These are phyloP conservation scores for Brachynemurus nebulosus DNA, from an alignment of 2,888 invertebrate species.

Conservation along the genomic window DNA sequence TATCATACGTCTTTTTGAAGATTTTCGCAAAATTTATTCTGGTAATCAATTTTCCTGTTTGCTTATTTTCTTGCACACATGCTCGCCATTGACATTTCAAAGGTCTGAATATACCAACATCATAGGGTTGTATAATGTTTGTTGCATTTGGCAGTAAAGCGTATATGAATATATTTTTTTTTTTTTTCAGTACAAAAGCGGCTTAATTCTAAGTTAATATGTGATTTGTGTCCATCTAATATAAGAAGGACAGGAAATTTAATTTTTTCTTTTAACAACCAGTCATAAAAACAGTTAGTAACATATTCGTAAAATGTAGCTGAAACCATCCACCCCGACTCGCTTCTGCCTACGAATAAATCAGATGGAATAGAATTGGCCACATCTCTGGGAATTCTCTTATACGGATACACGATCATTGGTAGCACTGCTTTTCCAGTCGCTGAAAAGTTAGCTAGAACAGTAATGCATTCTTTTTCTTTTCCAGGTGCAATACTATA, in stretches of 20 bases:
- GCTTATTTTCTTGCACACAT: conserved; percentile 12
- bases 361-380: conserved; percentile 16
- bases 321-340: conserved; percentile 16
- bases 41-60: conserved; percentile 10
- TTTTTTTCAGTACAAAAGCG: conserved; percentile 19
- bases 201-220: conserved; percentile 12
- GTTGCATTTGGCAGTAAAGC: conserved; percentile 19
- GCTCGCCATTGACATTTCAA: conserved; percentile 18
- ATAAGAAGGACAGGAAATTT: conserved; percentile 11
- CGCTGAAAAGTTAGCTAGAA: conserved; percentile 16
- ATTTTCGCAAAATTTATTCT: conserved; percentile 5
- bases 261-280: conserved; percentile 12
- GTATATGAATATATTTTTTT: conserved; percentile 20
- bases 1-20: conserved; percentile 6
- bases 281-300: conserved; percentile 14
- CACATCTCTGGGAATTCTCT: too few species aligned
- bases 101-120: conserved; percentile 19
- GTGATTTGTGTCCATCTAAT: conserved; percentile 15
- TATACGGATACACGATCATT: conserved; percentile 18
- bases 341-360: conserved; percentile 19
- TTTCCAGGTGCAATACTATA: conserved; percentile 11
- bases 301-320: conserved; percentile 15
- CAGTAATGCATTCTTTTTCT: conserved; percentile 17
- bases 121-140: conserved; percentile 20
- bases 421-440: conserved; percentile 17